Base-by-base conservation (phyloP, 2,888 invertebrate species). In the Diarsia brunnea region DNA sequence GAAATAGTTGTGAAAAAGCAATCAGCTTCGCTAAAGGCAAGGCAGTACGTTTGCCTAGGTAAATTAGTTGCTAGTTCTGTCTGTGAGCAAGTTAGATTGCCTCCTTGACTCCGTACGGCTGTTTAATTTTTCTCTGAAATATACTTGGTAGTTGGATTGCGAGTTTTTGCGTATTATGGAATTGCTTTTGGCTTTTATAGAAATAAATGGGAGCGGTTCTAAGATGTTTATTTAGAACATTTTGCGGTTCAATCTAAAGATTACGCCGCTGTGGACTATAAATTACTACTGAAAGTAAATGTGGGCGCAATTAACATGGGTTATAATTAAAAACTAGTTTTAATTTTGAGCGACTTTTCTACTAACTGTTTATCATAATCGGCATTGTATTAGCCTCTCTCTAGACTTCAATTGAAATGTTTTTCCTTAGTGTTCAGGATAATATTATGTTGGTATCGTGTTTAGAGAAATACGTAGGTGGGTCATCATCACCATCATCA, bases 11-110 rank as follows among this genome's bases (percentile, higher is more conserved):
- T 86, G 91, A 92, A 92, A 92, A 93, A 91, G 91, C 91, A 91
- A 90, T 91, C 89, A 90, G 85, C 87, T 81, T 82, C 84, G 89
- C 90, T 86, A 85, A 81, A 85, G 84, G 83, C 86, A 84, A 80
- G 87, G 84, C 86, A 83, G 81, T 88, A 80, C 87, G 91, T 92
- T 93, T 92, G 92, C 91, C 88, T 93, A 91, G 91, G 92, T 92
- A 93, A 92, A 93, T 93, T 92, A 93, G 92, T 92, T 93, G 91
- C 90, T 92, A 92, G 91, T 91, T 90, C 93, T 92, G 91, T 92
- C 92, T 91, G 89, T 86, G 91, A 91, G 87, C 90, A 93, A 95
- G 93, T 95, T 95, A 94, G 91, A 95, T 95, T 95, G 94, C 92
- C 90, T 89, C 88, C 89, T 92, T 92, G 89, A 89, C 87, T 90